Evolutionary conservation across 2,797 vertebrate species (phyloP).

Genomic region (Coregonus suidteri): DNA sequence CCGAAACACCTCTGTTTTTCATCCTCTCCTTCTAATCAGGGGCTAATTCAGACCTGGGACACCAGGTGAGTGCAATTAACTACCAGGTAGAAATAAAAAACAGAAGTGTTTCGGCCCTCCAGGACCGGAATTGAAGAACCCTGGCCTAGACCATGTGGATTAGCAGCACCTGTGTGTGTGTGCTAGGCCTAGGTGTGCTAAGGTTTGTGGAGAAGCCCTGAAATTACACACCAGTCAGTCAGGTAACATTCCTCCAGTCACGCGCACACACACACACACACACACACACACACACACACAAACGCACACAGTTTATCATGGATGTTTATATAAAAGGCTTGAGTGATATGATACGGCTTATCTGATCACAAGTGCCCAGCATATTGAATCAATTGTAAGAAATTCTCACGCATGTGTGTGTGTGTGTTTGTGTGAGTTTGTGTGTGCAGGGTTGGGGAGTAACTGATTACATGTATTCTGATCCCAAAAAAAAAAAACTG

Average conservation of each 20-base stretch:
- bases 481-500: too few relatives aligned
- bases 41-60: too few relatives aligned
- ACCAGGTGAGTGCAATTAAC: too few relatives aligned
- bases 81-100: too few relatives aligned
- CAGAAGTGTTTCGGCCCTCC: too few relatives aligned
- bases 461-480: too few relatives aligned
- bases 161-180: not conserved
- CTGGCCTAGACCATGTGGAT: too few relatives aligned
- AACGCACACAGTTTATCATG: slow-evolving; percentile 46
- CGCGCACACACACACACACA: not conserved
- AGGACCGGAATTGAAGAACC: too few relatives aligned
- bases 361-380: slow-evolving; percentile 75
- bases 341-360: slow-evolving; percentile 77
- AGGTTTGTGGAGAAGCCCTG: not conserved
- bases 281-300: slow-evolving; percentile 34
- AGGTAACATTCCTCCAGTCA: not conserved
- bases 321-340: slow-evolving; percentile 76
- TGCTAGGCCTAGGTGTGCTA: not conserved
- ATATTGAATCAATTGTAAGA: slow-evolving; percentile 76
- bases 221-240: not conserved
- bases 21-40: too few relatives aligned
- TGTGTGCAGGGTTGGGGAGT: not conserved
- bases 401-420: slow-evolving; percentile 67
- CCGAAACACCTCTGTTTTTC: too few relatives aligned
- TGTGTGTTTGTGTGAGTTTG: slow-evolving; percentile 6